These are phyloP conservation scores for Phyllostomus discolor DNA, from an alignment of 2,113 vertebrate genomes.

Conservation along the genomic window DNA sequence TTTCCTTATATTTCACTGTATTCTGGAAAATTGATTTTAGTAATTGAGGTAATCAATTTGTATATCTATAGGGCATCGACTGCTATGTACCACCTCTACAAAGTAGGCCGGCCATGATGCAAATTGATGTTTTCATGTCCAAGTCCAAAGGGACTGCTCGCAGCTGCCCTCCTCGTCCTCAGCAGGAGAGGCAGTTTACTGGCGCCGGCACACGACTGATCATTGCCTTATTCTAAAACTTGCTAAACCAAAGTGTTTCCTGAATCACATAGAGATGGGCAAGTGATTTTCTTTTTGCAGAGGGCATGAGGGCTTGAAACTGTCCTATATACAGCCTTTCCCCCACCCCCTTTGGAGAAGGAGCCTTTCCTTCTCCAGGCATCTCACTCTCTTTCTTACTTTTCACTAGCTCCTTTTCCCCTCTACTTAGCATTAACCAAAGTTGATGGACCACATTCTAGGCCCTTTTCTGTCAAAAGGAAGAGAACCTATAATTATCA, in stretches of 20 bases:
- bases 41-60: conserved; percentile 42
- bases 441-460: background rate
- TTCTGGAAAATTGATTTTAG: conserved; percentile 33
- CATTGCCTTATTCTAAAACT: background rate
- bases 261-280: background rate
- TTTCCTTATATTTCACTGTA: conserved; percentile 30
- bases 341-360: too few relatives aligned
- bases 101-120: background rate
- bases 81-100: background rate
- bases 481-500: background rate
- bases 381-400: background rate
- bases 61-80: background rate
- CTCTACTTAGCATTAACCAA: background rate
- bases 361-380: background rate
- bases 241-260: background rate
- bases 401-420: background rate
- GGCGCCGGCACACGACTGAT: accelerated
- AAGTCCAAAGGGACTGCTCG: background rate
- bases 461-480: background rate
- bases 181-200: background rate
- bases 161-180: background rate
- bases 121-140: background rate
- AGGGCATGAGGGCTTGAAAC: background rate
- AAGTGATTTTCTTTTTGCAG: background rate
- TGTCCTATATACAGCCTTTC: background rate